Conservation (phyloP, 2,113 vertebrate species). For the Anhinga anhinga region DNA sequence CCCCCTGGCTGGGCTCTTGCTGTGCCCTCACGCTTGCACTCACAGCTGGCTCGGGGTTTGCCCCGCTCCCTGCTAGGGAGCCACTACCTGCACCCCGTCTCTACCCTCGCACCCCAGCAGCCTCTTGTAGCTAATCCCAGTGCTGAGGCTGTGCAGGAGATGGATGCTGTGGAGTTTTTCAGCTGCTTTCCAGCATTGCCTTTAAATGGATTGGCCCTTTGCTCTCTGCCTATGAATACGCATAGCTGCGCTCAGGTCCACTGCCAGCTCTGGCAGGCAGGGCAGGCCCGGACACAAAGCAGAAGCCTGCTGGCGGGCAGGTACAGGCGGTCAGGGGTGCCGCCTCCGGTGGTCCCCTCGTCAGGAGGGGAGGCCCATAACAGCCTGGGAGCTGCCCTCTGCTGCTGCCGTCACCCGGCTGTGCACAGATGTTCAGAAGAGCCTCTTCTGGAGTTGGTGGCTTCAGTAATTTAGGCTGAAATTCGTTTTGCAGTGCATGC, state of each 20-base stretch:
- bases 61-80: neutral
- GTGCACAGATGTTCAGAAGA: neutral
- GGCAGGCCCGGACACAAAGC: neutral
- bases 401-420: neutral
- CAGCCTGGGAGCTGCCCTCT: neutral
- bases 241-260: neutral
- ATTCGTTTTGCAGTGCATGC: neutral
- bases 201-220: neutral
- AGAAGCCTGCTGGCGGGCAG: neutral
- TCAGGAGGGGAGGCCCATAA: neutral
- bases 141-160: neutral
- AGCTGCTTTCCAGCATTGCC: neutral
- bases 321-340: neutral
- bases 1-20: neutral
- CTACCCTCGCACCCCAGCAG: neutral
- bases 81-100: fast-evolving
- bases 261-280: neutral
- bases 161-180: neutral
- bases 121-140: neutral
- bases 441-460: neutral
- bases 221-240: neutral
- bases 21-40: neutral
- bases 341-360: fast-evolving
- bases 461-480: neutral
- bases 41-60: neutral